Evolutionary conservation across 2,888 invertebrate species (phyloP), one percentile per base, ranked within the genome.

Genomic region (Drosophila pseudotakahashii): DNA sequence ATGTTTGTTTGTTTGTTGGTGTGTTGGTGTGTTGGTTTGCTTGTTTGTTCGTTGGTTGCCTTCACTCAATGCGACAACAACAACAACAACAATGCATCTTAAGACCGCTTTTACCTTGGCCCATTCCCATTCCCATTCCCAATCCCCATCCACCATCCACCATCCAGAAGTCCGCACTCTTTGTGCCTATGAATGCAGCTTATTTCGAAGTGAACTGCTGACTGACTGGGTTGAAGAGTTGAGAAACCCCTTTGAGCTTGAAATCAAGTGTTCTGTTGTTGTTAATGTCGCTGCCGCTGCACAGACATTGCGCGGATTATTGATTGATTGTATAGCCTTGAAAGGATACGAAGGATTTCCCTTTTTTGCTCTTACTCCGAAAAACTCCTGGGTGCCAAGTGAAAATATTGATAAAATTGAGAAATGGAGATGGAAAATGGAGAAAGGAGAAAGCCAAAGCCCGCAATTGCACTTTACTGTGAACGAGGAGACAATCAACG

Each of bases 261-360:
- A 34, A 62, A 37, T 36, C 47, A 57, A 71, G 63, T 58, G 63
- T 52, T 63, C 50, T 72, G 72, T 71, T 72, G 63, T 53, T 58
- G 61, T 37, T 47, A 26, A 45, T 53, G 39, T 30, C 37, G 45
- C 14, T 39, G 19, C 14, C 26, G 19, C 32, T 32, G 45, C 47
- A 52, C 37, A 44, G 48, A 53, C 53, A 41, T 47, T 41, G 42
- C 37, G 39, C 58, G 44, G 51, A 51, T 72, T 71, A 61, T 61
- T 71, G 71, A 70, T 70, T 70, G 61, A 60, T 67, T 55, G 48
- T 54, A 47, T 23, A 41, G 68, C 39, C 39, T 41, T 67, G 47
- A 32, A 11, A 16, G 44, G 23, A 19, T 44, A 23, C 44, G 13
- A 44, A 23, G 30, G 47, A 47, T 47, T 47, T 10, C 3, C 14